A percentile compares a stretch with the other conserved stretches of the same genome.
Conservation (phyloP, 2,888 invertebrate genomes). For the Drosophila koepferae region DNA sequence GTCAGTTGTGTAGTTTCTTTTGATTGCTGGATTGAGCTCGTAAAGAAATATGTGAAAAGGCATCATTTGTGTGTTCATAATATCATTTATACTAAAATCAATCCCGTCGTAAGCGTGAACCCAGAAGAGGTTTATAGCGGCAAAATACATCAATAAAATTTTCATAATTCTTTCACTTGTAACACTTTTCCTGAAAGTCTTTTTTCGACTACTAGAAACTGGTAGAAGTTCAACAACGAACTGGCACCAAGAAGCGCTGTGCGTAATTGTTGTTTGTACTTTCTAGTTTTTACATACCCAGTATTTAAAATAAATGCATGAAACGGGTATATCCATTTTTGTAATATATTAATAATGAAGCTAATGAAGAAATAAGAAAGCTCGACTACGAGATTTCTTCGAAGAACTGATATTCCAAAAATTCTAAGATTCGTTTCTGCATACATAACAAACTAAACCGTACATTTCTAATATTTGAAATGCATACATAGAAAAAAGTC, state of each 20-base stretch:
- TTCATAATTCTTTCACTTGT: background rate
- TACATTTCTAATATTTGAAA: too few species aligned
- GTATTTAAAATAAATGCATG: too few species aligned
- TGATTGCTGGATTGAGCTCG: background rate
- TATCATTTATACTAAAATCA: conserved; percentile 47
- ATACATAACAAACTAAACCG: too few species aligned
- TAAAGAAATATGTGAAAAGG: conserved; percentile 38
- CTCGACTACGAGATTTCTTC: too few species aligned
- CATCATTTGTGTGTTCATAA: conserved; percentile 47
- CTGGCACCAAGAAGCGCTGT: background rate
- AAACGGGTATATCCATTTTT: background rate
- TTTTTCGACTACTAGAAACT: conserved; percentile 1
- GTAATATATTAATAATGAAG: too few species aligned
- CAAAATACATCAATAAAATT: background rate
- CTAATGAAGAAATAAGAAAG: too few species aligned
- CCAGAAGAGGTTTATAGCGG: background rate
- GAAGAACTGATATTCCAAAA: too few species aligned
- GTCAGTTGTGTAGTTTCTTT: conserved; percentile 16
- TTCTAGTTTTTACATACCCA: background rate
- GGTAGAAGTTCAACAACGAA: conserved; percentile 3
- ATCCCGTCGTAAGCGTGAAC: conserved; percentile 3
- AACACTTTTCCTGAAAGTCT: conserved; percentile 2
- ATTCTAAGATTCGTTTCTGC: too few species aligned
- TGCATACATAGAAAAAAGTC: too few species aligned
- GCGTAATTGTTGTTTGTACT: background rate